Percentiles rank a stretch among this genome's conserved stretches.
These are phyloP conservation scores for Megalops cyprinoides DNA, from an alignment of 2,797 vertebrate species.

Conservation along the genomic window DNA sequence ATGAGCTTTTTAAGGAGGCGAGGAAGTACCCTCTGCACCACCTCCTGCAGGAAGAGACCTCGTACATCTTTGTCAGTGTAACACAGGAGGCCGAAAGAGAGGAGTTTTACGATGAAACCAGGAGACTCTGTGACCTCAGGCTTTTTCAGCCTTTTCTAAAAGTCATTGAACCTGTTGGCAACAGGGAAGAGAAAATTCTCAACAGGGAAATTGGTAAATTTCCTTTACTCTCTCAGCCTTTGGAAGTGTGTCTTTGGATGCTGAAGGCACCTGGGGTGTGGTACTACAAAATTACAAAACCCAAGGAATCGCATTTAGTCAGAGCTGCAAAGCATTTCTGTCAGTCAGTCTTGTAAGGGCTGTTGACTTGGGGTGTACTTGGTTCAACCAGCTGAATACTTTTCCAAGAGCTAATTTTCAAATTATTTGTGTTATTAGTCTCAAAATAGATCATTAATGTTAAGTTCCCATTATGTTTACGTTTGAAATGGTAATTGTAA, in stretches of 20 bases:
- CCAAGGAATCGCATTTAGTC: not conserved
- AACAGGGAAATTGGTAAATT: conserved; percentile 98
- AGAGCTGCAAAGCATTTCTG: not conserved
- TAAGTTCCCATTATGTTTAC: not conserved
- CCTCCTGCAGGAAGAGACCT: conserved; percentile 94
- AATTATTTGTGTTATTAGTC: not conserved
- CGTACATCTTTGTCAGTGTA: conserved; percentile 98
- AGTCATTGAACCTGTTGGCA: conserved; percentile 96
- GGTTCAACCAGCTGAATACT: no score
- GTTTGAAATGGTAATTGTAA: not conserved
- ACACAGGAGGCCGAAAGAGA: conserved; percentile 96
- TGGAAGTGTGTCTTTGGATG: not conserved
- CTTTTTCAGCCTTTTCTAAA: conserved; percentile 96
- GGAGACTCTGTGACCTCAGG: conserved; percentile 92
- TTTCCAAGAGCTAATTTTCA: not conserved
- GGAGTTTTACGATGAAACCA: conserved; percentile 96
- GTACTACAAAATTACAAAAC: not conserved
- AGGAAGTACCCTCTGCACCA: conserved; percentile 95
- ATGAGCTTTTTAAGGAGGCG: conserved; percentile 96
- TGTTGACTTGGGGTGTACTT: no score
- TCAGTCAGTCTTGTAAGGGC: not conserved
- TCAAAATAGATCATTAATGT: not conserved
- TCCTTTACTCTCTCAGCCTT: no score
- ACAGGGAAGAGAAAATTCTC: conserved; percentile 97
- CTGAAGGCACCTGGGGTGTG: not conserved